A percentile compares a stretch with the other conserved stretches of the same genome.
These are phyloP conservation scores for Cercopithecus petaurista DNA, from an alignment of 2,797 vertebrate genomes.

Conservation along the genomic window DNA sequence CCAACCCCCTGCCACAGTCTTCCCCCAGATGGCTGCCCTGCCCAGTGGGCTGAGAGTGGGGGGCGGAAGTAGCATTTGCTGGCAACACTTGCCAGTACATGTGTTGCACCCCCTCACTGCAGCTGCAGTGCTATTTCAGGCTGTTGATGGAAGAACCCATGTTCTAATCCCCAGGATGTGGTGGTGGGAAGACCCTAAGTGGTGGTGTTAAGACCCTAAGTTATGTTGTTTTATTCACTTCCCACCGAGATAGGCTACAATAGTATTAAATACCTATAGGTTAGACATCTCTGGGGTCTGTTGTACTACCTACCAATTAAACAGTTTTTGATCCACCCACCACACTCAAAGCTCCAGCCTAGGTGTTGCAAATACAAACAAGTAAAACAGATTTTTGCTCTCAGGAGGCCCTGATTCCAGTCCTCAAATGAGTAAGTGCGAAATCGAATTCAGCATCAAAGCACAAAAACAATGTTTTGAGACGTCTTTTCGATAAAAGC, in stretches of 20 bases:
- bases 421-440: background rate
- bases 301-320: background rate
- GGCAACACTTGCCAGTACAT: background rate
- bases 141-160: background rate
- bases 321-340: background rate
- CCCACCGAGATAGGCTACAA: background rate
- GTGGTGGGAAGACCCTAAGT: background rate
- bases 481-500: background rate
- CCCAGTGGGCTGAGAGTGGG: background rate
- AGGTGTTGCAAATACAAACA: background rate
- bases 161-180: background rate
- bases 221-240: background rate
- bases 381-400: background rate
- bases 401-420: background rate
- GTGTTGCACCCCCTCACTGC: background rate
- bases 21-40: constrained; percentile 23
- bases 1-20: background rate
- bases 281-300: background rate
- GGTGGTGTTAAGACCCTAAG: background rate
- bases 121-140: constrained; percentile 6
- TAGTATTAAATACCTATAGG: background rate
- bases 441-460: background rate
- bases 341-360: background rate
- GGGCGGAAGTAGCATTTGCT: background rate
- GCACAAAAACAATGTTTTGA: background rate